These are phyloP conservation scores for Latheticus oryzae DNA, from an alignment of 2,888 invertebrate genomes.

Conservation along the genomic window DNA sequence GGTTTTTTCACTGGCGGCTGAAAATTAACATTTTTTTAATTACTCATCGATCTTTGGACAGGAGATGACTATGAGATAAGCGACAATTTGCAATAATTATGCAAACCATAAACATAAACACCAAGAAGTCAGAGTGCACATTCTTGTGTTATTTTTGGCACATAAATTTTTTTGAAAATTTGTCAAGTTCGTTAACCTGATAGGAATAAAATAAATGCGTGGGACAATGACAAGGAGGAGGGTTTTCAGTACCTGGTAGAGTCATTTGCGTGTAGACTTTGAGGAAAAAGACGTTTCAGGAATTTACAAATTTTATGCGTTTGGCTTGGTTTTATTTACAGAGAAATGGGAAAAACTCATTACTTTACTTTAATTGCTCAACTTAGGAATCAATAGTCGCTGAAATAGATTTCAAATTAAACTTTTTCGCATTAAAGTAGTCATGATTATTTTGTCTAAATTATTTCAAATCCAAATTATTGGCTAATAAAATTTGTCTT, in stretches of 20 bases:
- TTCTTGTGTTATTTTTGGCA: slow-evolving; percentile 14
- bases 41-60: slow-evolving; percentile 11
- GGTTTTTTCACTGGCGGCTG: slow-evolving; percentile 61
- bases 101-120: slow-evolving; percentile 13
- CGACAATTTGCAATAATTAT: slow-evolving; percentile 12
- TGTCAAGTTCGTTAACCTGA: slow-evolving; percentile 25
- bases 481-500: too few relatives aligned
- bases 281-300: slow-evolving; percentile 27
- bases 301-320: slow-evolving; percentile 36
- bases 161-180: slow-evolving; percentile 3
- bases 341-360: slow-evolving; percentile 23
- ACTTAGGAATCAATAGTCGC: slow-evolving; percentile 4
- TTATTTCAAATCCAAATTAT: too few relatives aligned
- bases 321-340: slow-evolving; percentile 6
- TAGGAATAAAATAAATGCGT: slow-evolving; percentile 19
- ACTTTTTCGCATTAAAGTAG: slow-evolving; percentile 3
- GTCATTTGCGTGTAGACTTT: slow-evolving; percentile 39
- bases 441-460: background rate
- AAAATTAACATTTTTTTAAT: slow-evolving; percentile 42
- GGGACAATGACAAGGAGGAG: slow-evolving; percentile 32
- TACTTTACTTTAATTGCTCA: slow-evolving; percentile 22
- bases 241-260: slow-evolving; percentile 40
- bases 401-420: slow-evolving; percentile 2
- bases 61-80: slow-evolving; percentile 5
- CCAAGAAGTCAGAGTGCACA: slow-evolving; percentile 17